Base-by-base conservation (phyloP, 2,113 vertebrate genomes). In the Ceuthmochares aereus region DNA sequence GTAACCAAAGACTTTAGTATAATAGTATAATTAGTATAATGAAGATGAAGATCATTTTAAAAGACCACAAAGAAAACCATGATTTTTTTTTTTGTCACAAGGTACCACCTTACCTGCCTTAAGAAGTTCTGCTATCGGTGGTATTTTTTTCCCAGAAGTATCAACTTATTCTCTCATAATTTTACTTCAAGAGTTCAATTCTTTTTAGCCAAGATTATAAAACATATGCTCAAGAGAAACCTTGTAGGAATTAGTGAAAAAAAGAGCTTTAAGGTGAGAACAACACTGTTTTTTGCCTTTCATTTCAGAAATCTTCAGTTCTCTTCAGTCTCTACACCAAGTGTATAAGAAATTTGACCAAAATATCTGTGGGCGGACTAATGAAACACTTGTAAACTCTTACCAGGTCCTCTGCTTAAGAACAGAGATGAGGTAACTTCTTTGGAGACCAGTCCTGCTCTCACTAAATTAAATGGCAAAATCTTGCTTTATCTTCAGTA, bases 241-340 rank as follows among this genome's bases (percentile, higher is more conserved):
- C 81, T 95, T 96, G 67, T 4, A 37, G 59, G 32, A 93, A 94
- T 77, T 92, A 97, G 56, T 81, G 78, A 84, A 69, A 86, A 76
- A 64, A 63, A 22, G 70, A n/a, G 12, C 34, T 84, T 92, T 69
- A 95, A 80, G 83, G 60, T 95, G 83, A 74, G 72, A 93, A 93
- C 14, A 81, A 85, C 17, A 21, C 62, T 77, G 22, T 32, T 85
- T 89, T 49, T 89, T 34, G 6, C 22, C 17, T 92, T 85, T 87
- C 11, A 73, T 85, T 85, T 87, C 69, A 94, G 74, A 79, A 91
- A 75, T 78, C 34, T 56, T 42, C 69, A 88, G 27, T 67, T 84
- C 52, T 58, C 23, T 69, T 92, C 45, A 84, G 16, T 68, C 52
- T 82, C 14, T 82, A 72, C 40, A 84, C 22, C n/a, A 67, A 68